A percentile compares a stretch with the other conserved stretches of the same genome.
Conservation (phyloP, 2,113 vertebrate genomes). For the Amblyornis subalaris region DNA sequence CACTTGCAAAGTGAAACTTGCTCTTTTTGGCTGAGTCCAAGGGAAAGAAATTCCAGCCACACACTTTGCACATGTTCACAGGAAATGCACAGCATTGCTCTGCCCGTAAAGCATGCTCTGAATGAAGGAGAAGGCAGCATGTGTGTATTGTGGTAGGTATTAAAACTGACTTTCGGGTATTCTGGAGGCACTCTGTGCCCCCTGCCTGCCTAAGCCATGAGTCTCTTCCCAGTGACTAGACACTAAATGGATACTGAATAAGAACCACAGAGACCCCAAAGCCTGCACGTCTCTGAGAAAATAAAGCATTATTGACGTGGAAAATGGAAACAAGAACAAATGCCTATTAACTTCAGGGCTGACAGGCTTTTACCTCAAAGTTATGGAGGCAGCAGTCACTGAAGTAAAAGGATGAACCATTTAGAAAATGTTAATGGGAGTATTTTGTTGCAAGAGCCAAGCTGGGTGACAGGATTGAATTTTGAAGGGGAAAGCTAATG, state of each 20-base stretch:
- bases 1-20: neutral
- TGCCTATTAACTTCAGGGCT: neutral
- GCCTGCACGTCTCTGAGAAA: neutral
- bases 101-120: neutral
- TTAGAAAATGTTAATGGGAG: neutral
- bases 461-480: neutral
- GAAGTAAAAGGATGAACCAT: neutral
- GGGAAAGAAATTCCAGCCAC: neutral
- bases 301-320: neutral
- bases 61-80: neutral
- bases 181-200: neutral
- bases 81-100: neutral
- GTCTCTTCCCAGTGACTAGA: neutral
- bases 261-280: neutral
- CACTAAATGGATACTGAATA: neutral
- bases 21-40: neutral
- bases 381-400: neutral
- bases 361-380: neutral
- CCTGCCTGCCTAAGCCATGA: neutral
- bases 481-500: neutral
- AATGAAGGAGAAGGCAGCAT: neutral
- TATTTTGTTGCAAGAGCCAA: neutral
- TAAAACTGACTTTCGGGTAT: neutral
- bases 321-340: neutral
- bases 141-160: neutral